phyloP scores from a whole-genome alignment of 2,888 invertebrate species.

The Syrphus vitripennis region DNA sequence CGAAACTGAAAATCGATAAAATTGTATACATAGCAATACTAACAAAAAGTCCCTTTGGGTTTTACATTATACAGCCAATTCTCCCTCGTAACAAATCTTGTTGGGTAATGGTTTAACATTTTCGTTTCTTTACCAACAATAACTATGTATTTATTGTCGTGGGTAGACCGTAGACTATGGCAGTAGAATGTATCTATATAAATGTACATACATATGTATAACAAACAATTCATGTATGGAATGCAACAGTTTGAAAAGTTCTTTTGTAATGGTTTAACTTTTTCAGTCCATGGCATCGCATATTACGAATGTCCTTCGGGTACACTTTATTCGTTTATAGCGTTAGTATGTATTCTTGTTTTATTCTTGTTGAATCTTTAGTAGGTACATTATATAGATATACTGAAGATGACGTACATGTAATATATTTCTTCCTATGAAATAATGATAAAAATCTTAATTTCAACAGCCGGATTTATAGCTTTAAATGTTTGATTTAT shows the following conservation, averaged over 20 bases:
- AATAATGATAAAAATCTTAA: neutral
- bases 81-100: constrained; percentile 42
- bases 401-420: neutral
- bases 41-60: constrained; percentile 25
- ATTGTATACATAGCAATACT: constrained; percentile 9
- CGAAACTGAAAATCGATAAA: constrained; percentile 50
- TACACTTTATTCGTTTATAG: constrained; percentile 6
- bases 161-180: neutral
- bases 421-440: neutral
- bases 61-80: no score
- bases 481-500: constrained; percentile 52
- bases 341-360: neutral
- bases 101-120: constrained; percentile 45
- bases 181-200: no score
- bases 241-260: constrained; percentile 53
- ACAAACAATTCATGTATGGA: neutral
- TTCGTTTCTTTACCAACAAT: constrained; percentile 26
- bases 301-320: constrained; percentile 20
- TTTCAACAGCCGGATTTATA: constrained; percentile 20
- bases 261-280: constrained; percentile 15
- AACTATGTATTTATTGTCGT: neutral
- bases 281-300: neutral
- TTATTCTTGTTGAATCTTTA: neutral
- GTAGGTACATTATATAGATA: no score
- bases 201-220: neutral